Evolutionary conservation across 2,888 invertebrate genomes (phyloP), one percentile per base, ranked within the genome.

Genomic region (Eumacrocentrus americanus): DNA sequence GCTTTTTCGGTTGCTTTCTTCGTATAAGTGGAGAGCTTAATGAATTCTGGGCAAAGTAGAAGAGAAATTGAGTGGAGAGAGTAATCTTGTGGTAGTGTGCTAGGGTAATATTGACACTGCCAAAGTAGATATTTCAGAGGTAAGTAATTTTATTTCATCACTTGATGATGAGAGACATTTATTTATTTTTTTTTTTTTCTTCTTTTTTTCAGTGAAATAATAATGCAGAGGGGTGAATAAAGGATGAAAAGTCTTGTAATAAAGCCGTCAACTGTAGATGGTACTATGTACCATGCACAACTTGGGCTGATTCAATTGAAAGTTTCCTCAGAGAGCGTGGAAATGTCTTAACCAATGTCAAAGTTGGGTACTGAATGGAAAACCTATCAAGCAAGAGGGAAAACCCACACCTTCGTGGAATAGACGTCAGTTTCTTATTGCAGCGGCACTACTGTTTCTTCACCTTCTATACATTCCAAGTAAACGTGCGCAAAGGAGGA

Each of bases 341-440:
- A 20, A 42, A 42, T 42, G 20, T 42, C 20, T 42, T 42, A 42
- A 42, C 42, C 46, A 46, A 25, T 14, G 46, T 23, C 46, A 25
- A 46, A 23, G 23, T 46, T 46, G n/a, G 23, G 46, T 25, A 23
- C n/a, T n/a, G 25, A 46, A 46, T 38, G 34, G 57, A 29, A 48
- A 57, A 57, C 48, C 57, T 57, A 57, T 57, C 42, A 44, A 55
- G 54, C 42, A 37, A 55, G 55, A 51, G 55, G 42, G 44, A 50
- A 25, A 51, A 25, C 35, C 14, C 46, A 22, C 46, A 46, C 46
- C 40, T 37, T 38, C 23, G 22, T 18, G 6, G 25, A 7, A 14
- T 11, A 42, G 23, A 22, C 12, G 14, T 22, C 18, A 46, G 25
- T 50, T 58, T 22, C 25, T n/a, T n/a, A 38, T 14, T 42, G 54